phyloP scores from a whole-genome alignment of 2,797 vertebrate genomes.

The Rallus crepitans region DNA sequence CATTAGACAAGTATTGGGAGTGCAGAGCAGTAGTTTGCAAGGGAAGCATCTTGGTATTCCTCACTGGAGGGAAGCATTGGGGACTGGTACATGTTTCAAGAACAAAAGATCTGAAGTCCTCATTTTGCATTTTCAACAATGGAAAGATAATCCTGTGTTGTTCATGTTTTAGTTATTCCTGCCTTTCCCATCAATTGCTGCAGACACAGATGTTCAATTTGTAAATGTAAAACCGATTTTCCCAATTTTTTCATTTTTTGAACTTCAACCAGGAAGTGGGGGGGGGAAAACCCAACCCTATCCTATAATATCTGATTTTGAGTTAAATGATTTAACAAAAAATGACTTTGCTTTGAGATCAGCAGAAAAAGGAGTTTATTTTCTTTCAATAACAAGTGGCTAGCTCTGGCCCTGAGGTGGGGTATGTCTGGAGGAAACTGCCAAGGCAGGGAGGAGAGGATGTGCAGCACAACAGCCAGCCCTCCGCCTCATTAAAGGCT shows the following conservation, averaged over 20 bases:
- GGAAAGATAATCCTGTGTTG: not conserved
- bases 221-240: not conserved
- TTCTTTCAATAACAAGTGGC: not conserved
- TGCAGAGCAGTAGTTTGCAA: not conserved
- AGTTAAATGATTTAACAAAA: not conserved
- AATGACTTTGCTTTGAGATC: not conserved
- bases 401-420: not conserved
- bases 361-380: not conserved
- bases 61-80: not conserved
- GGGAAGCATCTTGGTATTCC: not conserved
- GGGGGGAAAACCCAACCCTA: not conserved
- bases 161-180: constrained; percentile 7
- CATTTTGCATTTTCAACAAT: not conserved
- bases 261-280: not conserved
- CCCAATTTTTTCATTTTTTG: not conserved
- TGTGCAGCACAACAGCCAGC: fast-evolving
- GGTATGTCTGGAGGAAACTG: not conserved
- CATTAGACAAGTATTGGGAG: not conserved
- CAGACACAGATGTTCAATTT: not conserved
- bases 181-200: not conserved
- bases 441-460: not conserved
- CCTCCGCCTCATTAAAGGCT: not conserved
- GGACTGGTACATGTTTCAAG: not conserved
- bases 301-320: not conserved
- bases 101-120: not conserved